Base-by-base conservation (phyloP, 2,797 vertebrate species). In the Salmo trutta region DNA sequence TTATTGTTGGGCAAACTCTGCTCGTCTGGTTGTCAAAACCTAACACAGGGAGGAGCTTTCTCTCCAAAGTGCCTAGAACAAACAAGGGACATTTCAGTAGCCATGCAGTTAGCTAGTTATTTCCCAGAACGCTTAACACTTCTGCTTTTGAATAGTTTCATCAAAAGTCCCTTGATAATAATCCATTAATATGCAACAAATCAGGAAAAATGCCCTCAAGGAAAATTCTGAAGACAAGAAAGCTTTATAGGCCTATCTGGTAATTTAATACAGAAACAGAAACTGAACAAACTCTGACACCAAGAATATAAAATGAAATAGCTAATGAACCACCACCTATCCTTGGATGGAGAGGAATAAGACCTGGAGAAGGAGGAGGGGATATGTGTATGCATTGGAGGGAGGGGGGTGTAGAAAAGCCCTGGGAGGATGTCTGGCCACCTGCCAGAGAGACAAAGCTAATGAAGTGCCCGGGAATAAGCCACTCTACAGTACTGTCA, bases 381-480 rank as follows among this genome's bases (percentile, higher is more conserved):
- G 27, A 53, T 31, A 53, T 29, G 47, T 73, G 52, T 56, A 21
- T 56, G 51, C 21, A 17, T 7, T 70, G 47, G 6, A 72, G 24
- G 24, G 51, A 24, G 17, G 52, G 67, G 73, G 59, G 75, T 66
- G 73, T 31, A 75, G 75, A 77, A 82, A 79, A 56, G 51, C 68
- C 80, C 76, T 76, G 74, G 56, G 83, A 86, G 79, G 83, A 72
- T 17, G 66, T 24, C 82, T 87, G 86, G 84, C 83, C 73, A 76
- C 69, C 69, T 79, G 86, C 85, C 88, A 88, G 83, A 77, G 56
- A 75, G 59, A 81, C 65, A 68, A 78, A 59, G 79, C 83, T 88
- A 89, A 85, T 85, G 85, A 89, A 85, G 83, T 86, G 73, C 73
- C 77, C 79, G 83, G 73, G 82, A 81, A 70, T 75, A 80, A 85